Base-by-base conservation (phyloP, 2,888 invertebrate genomes). In the Dusona sp. region DNA sequence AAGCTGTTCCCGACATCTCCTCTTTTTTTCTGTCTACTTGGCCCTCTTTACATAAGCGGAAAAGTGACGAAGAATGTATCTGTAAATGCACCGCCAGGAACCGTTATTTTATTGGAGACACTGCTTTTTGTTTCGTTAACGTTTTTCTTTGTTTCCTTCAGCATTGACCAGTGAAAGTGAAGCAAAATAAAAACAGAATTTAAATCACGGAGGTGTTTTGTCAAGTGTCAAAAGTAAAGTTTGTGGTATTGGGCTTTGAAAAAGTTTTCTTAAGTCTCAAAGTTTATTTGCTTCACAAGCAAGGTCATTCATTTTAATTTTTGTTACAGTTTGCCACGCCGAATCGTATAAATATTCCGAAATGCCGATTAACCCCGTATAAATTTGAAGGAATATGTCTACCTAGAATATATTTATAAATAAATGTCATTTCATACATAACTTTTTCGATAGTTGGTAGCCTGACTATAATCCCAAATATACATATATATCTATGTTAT, bases 11-110 rank as follows among this genome's bases (percentile, higher is more conserved):
- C 48, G 48, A 33, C 29, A 9, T 72, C 22, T 45, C n/a, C 16
- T 29, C 33, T 38, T 25, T 82, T 42, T 57, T 61, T 42, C 13
- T 29, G 65, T 57, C 72, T 83, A 38, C 36, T 77, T 51, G 19
- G 13, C 8, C 51, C 36, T 42, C 51, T 16, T 33, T 74, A 11
- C 33, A n/a, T 29, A 51, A 48, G 13, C 22, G 42, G 36, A 25
- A 67, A 25, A 67, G n/a, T 42, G 22, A 45, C 13, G 33, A 33
- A 13, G 25, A 45, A 61, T 67, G 68, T 29, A 68, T 33, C 33
- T 68, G 33, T 73, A 70, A 75, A 61, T 38, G 77, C 70, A 16
- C 19, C 38, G 11, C 19, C 19, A 29, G 48, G 70, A 33, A 77
- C 48, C 48, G 29, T 70, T 57, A 61, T 33, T 70, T 51, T 77